Base-by-base conservation (phyloP, 1,140 invertebrate species). In the Micrasema longulum region DNA sequence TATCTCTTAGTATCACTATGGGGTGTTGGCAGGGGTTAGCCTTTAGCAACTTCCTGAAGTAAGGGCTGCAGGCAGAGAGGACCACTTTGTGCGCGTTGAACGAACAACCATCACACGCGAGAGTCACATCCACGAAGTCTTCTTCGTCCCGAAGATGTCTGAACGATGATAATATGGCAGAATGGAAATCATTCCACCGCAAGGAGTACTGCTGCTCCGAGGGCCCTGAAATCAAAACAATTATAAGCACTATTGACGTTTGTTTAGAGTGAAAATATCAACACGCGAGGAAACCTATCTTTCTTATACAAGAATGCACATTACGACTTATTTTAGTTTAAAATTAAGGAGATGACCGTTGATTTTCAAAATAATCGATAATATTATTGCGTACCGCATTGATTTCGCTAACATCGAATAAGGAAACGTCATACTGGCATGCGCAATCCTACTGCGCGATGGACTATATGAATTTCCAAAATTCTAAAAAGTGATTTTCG, bases 21-120 rank as follows among this genome's bases (percentile, higher is more conserved):
- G 95, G 95, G 83, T 97, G 95, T 80, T 95, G 93, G 83, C 95
- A 97, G 73, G 95, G 95, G 84, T 97, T 97, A 22, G 93, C 93
- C 87, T 95, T 96, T 77, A 97, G 88, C 73, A 97, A 85, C 77
- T 91, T 89, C 77, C 93, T 88, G 86, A 97, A 96, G 84, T 96
- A 97, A 9, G 95, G 93, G 83, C 95, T 96, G 86, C 94, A 96
- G 22, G 95, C 94, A 60, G 94, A 96, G 64, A 97, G 88, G 31
- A 97, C 94, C 77, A 90, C 92, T 87, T 96, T 96, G 86, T 97
- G 95, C 43, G 95, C 95, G 66, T 91, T 93, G 80, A 96, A 94
- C 60, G 91, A 94, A 78, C 91, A 90, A 74, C 92, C 93, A 79
- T 96, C 95, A 86, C 94, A 96, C 75, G 95, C 95, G 74, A 97